phyloP scores from a whole-genome alignment of 53 echinoderm and acorn worm species.

The Astropecten irregularis region DNA sequence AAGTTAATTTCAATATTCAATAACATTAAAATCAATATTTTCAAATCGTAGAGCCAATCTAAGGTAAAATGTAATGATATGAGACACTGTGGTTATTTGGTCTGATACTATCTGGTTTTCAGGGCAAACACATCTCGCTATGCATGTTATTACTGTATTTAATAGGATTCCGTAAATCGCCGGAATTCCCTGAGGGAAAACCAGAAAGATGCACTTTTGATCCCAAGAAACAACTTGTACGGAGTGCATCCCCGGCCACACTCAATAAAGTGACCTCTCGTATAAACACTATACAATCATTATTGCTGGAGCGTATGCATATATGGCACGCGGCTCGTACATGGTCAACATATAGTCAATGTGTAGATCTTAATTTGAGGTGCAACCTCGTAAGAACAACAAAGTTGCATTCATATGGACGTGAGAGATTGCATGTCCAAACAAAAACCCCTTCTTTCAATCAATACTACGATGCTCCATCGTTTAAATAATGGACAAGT shows the following conservation, averaged over 20 bases:
- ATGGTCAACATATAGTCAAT: too few relatives aligned
- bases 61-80: slow-evolving; percentile 13
- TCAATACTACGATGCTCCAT: too few relatives aligned
- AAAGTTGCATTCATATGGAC: too few relatives aligned
- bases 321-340: too few relatives aligned
- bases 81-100: slow-evolving; percentile 11
- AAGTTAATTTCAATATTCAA: too few relatives aligned
- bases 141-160: slow-evolving; percentile 33
- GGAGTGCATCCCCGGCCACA: slow-evolving; percentile 18
- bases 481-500: too few relatives aligned
- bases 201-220: slow-evolving; percentile 50
- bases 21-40: too few relatives aligned
- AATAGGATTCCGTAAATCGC: slow-evolving; percentile 49
- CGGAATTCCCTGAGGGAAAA: slow-evolving; percentile 2
- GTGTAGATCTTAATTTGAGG: too few relatives aligned
- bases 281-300: neutral
- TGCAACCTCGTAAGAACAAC: too few relatives aligned
- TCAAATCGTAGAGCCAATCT: neutral
- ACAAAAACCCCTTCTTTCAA: too few relatives aligned
- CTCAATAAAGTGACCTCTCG: slow-evolving; percentile 35
- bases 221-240: slow-evolving; percentile 47
- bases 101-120: slow-evolving; percentile 43
- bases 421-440: too few relatives aligned
- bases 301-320: neutral
- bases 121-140: slow-evolving; percentile 14